These are phyloP conservation scores for Phyllotreta striolata DNA, from an alignment of 2,888 invertebrate genomes.

Conservation along the genomic window DNA sequence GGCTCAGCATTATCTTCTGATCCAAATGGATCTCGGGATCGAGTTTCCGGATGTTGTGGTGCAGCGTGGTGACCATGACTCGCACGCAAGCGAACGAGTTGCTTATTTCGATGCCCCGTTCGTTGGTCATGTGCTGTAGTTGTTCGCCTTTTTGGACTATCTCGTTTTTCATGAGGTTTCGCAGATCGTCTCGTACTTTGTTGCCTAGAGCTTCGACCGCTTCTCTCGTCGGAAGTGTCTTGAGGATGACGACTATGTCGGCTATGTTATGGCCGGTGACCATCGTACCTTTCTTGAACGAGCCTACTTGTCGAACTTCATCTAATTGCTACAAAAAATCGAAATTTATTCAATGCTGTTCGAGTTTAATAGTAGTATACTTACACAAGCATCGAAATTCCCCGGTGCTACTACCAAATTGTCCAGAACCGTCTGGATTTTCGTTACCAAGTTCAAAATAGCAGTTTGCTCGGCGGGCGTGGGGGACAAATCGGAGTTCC, in stretches of 20 bases:
- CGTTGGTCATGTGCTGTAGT: constrained; percentile 67
- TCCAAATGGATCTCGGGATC: constrained; percentile 86
- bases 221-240: constrained; percentile 95
- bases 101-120: constrained; percentile 88
- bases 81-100: constrained; percentile 86
- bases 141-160: constrained; percentile 69
- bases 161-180: constrained; percentile 72
- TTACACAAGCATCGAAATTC: constrained; percentile 93
- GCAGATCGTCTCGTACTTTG: constrained; percentile 88
- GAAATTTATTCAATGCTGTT: not conserved
- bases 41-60: constrained; percentile 90
- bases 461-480: constrained; percentile 90
- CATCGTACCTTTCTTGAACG: constrained; percentile 98
- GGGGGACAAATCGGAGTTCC: constrained; percentile 92
- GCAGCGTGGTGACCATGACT: constrained; percentile 91
- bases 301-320: constrained; percentile 96
- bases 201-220: constrained; percentile 92
- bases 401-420: constrained; percentile 94
- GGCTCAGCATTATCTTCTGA: constrained; percentile 82
- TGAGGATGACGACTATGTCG: constrained; percentile 95
- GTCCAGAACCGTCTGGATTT: constrained; percentile 93
- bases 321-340: constrained; percentile 76
- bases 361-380: constrained; percentile 57
- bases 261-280: constrained; percentile 94
- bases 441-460: constrained; percentile 91